These are phyloP conservation scores for Nibea albiflora DNA, from an alignment of 2,113 vertebrate genomes.

Conservation along the genomic window DNA sequence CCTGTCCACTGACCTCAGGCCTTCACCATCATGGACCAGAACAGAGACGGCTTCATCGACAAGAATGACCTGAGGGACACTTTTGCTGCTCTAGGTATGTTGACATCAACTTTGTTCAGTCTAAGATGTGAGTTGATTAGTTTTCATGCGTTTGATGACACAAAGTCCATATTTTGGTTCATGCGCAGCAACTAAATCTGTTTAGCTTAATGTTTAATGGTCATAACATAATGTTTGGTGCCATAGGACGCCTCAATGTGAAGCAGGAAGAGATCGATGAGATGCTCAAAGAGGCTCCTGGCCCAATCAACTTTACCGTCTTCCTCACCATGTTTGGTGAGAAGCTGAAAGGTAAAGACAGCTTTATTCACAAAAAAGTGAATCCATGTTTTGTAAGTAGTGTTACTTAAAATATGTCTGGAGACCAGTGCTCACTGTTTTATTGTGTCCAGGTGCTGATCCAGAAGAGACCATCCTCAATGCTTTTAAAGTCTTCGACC, in stretches of 20 bases:
- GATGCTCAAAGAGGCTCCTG: conserved; percentile 96
- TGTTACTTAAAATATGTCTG: not conserved
- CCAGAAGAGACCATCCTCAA: conserved; percentile 96
- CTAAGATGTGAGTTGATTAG: not conserved
- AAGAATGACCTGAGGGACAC: conserved; percentile 96
- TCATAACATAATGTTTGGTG: not conserved
- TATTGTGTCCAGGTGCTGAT: conserved; percentile 87
- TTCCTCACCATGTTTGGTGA: conserved; percentile 98
- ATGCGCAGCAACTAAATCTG: not conserved
- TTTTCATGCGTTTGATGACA: not conserved
- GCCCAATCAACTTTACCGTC: conserved; percentile 94
- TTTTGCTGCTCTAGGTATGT: conserved; percentile 92
- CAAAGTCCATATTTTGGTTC: too few relatives aligned
- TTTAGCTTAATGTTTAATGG: not conserved
- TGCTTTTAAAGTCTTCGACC: conserved; percentile 97
- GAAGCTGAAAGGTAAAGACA: conserved; percentile 91
- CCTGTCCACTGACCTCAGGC: conserved; percentile 81
- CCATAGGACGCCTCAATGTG: conserved; percentile 92
- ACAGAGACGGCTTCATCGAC: conserved; percentile 96
- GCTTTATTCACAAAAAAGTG: not conserved
- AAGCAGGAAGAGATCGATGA: conserved; percentile 96
- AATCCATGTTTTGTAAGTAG: not conserved
- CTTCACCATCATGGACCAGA: conserved; percentile 99
- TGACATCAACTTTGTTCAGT: not conserved
- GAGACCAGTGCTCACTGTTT: not conserved